Evolutionary conservation across 2,888 invertebrate species (phyloP), one percentile per base, ranked within the genome.

Genomic region (Sarcophaga subvicina): DNA sequence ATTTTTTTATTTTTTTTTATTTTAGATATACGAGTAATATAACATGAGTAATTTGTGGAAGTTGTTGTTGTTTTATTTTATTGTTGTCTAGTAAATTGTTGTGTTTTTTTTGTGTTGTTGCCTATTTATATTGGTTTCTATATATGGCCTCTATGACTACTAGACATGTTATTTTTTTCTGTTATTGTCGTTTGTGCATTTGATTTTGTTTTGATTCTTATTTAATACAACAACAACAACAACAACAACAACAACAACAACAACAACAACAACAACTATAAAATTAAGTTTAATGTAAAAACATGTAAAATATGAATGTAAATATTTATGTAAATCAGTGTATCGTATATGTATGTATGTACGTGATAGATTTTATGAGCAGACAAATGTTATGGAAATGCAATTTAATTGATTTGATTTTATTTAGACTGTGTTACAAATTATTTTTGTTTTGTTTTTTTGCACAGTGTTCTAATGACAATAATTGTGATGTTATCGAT

Each of bases 401-500:
- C 22, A 14, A 64, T 75, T 73, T 60, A 73, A 80, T 80, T 79
- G 60, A 73, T 69, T 80, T 3, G 37, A 37, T 37, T 37, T 37
- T 37, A 37, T 37, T 37, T 37, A 37, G 37, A 37, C 2, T 37
- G 37, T 37, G 37, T 37, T 37, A 37, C 6, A 6, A 6, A 2
- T 37, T 37, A 10, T 37, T 37, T 27, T 37, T 37, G 0, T 37
- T 37, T 37, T 10, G 37, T 71, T n/a, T 71, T 27, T 45, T 27
- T 22, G 37, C n/a, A 59, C 17, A 20, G 60, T n/a, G 17, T 14
- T 69, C 25, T 37, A 12, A 14, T 12, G 37, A 47, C 11, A 22
- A 45, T 60, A 20, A 73, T 25, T 63, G 12, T 17, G 37, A 67
- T 75, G 47, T 67, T 67, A 73, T 80, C 80, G 72, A 80, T 80